These are phyloP conservation scores for Leptodactylus fuscus DNA, from an alignment of 2,113 vertebrate genomes.

Conservation along the genomic window DNA sequence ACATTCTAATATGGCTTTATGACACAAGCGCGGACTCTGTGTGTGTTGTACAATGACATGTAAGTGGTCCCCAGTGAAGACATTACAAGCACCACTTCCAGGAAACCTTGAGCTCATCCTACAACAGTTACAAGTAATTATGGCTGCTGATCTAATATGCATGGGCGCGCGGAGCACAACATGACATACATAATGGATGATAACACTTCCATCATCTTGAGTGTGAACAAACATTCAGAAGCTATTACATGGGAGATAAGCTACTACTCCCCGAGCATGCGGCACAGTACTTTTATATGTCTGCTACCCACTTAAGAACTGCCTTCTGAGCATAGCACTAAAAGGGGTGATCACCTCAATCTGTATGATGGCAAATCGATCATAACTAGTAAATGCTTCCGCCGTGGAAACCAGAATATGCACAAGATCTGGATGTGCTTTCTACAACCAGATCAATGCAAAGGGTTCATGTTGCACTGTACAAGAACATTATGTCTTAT, in stretches of 20 bases:
- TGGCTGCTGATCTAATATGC: constrained; percentile 9
- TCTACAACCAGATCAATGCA: not conserved
- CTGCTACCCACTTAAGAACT: not conserved
- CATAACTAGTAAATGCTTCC: not conserved
- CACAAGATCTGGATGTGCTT: not conserved
- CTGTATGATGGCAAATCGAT: constrained; percentile 17
- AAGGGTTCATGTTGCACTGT: not conserved
- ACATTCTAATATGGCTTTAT: too few relatives aligned
- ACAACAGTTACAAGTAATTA: not conserved
- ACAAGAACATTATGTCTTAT: not conserved
- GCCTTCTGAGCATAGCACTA: not conserved
- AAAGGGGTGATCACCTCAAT: constrained; percentile 39
- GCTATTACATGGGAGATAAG: not conserved
- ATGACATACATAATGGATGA: constrained; percentile 41
- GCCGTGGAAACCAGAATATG: not conserved
- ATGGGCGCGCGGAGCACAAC: not conserved
- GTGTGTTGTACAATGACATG: not conserved
- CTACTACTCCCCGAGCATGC: not conserved
- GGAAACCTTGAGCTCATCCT: constrained; percentile 38
- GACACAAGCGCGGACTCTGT: too few relatives aligned
- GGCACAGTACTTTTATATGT: not conserved
- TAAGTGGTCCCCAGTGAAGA: constrained; percentile 17
- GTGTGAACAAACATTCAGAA: constrained; percentile 30
- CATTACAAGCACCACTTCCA: constrained; percentile 12
- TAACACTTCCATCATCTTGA: not conserved